These are phyloP conservation scores for Scomber scombrus DNA, from an alignment of 2,113 vertebrate species.

Conservation along the genomic window DNA sequence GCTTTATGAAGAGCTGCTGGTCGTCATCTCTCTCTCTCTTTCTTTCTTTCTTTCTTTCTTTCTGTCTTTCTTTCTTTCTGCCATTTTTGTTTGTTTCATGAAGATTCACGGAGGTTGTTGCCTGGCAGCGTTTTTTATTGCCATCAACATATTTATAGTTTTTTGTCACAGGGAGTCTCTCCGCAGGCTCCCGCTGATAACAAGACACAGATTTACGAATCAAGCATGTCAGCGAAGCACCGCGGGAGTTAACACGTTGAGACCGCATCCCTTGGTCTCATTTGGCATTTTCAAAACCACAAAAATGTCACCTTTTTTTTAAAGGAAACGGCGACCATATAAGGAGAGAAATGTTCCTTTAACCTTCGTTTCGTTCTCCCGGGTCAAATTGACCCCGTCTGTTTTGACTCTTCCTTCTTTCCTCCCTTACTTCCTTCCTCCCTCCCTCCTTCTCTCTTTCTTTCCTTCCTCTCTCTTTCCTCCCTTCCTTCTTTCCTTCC, in stretches of 20 bases:
- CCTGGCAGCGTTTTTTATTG: slow-evolving; percentile 20
- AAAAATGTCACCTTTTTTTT: background rate
- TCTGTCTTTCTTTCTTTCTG: background rate
- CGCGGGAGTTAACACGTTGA: background rate
- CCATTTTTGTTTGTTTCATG: slow-evolving; percentile 7
- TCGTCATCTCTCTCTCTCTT: background rate
- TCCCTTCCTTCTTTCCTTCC: too few relatives aligned
- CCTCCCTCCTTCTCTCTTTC: too few relatives aligned
- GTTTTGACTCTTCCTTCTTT: too few relatives aligned
- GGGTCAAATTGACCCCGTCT: too few relatives aligned
- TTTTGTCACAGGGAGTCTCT: background rate
- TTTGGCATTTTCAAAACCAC: background rate
- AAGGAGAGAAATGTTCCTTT: too few relatives aligned
- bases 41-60: background rate
- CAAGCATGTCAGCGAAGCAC: background rate
- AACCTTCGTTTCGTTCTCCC: too few relatives aligned
- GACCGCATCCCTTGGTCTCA: background rate
- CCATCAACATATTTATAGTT: slow-evolving; percentile 25
- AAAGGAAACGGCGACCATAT: too few relatives aligned
- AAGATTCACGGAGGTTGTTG: background rate
- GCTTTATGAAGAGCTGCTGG: background rate
- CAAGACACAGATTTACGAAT: slow-evolving; percentile 9
- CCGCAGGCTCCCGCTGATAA: background rate
- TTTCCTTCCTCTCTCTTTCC: too few relatives aligned
- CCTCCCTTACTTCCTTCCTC: too few relatives aligned